Conservation (phyloP, 2,797 vertebrate genomes). For the Propithecus deckenii region DNA sequence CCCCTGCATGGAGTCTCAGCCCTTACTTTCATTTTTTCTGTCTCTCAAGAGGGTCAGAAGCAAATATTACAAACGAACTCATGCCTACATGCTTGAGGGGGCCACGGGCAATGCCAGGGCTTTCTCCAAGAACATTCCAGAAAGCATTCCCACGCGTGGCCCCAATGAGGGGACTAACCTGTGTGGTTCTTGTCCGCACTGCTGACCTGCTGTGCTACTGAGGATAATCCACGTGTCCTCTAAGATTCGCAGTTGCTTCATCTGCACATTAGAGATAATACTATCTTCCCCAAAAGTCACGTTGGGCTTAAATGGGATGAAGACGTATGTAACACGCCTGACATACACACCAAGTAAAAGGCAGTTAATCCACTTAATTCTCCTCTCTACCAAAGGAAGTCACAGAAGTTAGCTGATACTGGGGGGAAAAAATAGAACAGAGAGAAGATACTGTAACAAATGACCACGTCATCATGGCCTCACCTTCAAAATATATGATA, state of each 20-base stretch:
- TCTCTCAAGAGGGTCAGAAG: neutral
- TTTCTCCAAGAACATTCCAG: neutral
- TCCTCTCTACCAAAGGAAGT: neutral
- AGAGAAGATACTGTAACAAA: neutral
- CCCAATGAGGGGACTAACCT: neutral
- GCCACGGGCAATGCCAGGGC: neutral
- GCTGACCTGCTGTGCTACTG: neutral
- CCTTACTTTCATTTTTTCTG: fast-evolving
- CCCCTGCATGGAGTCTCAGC: fast-evolving
- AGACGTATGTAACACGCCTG: fast-evolving
- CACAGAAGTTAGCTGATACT: neutral
- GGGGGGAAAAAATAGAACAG: neutral
- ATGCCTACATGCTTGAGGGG: neutral
- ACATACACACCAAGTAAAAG: neutral
- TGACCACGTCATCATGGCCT: neutral
- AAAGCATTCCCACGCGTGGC: fast-evolving
- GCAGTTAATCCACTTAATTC: neutral
- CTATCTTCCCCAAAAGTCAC: neutral
- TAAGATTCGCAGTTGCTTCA: neutral
- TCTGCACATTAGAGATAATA: neutral
- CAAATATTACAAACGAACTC: neutral
- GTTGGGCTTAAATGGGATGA: neutral
- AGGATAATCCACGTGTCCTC: neutral
- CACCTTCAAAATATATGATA: neutral
- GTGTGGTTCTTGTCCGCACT: neutral